phyloP scores from a whole-genome alignment of 2,797 vertebrate genomes.

The Schizopygopsis malacanthus region DNA sequence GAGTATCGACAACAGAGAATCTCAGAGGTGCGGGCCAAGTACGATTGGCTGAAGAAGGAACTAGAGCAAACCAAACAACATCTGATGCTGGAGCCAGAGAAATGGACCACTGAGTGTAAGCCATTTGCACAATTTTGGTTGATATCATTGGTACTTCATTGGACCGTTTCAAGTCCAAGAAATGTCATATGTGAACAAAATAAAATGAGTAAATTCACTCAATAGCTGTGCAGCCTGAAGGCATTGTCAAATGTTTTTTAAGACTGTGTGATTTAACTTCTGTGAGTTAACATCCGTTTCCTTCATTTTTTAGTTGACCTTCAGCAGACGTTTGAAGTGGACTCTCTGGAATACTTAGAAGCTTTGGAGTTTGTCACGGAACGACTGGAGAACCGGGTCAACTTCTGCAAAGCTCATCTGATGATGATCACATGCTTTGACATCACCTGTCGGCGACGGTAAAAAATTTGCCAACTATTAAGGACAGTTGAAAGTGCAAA shows the following conservation, averaged over 20 bases:
- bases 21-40: constrained; percentile 91
- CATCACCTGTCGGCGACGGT: constrained; percentile 89
- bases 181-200: neutral
- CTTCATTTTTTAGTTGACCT: constrained; percentile 82
- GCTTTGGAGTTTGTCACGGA: constrained; percentile 92
- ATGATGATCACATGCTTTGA: constrained; percentile 99
- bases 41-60: constrained; percentile 95
- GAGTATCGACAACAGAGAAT: constrained; percentile 96
- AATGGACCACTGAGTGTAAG: constrained; percentile 97
- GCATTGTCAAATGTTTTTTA: neutral
- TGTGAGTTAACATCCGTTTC: neutral
- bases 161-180: neutral
- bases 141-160: neutral
- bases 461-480: constrained; percentile 61
- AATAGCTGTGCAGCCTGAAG: neutral
- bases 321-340: constrained; percentile 91
- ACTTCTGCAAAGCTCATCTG: constrained; percentile 99
- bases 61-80: constrained; percentile 95
- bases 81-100: constrained; percentile 95
- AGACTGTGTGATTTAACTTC: neutral
- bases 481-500: constrained; percentile 45
- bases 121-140: neutral
- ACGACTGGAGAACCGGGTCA: constrained; percentile 93
- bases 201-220: neutral
- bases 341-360: constrained; percentile 95